Evolutionary conservation across 1,140 invertebrate genomes (phyloP).

Genomic region (Drosophila teissieri): DNA sequence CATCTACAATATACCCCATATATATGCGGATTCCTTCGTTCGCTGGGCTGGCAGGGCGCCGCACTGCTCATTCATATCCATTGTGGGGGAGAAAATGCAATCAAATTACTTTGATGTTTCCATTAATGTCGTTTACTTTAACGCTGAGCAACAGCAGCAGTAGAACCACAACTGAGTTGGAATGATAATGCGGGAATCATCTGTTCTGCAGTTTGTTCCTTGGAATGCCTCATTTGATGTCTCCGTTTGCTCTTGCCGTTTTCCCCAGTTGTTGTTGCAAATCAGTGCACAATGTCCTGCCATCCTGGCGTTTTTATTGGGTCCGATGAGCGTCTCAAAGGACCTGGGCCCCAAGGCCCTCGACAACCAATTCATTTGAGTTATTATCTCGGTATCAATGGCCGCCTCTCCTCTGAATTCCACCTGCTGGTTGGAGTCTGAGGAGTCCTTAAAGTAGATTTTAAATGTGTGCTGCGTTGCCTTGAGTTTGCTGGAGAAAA

Average conservation of each 20-base stretch:
- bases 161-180: constrained; percentile 9
- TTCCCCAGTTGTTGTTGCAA: constrained; percentile 49
- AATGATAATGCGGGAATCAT: constrained; percentile 53
- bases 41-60: constrained; percentile 23
- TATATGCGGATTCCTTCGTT: constrained; percentile 48
- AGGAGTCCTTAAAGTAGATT: constrained; percentile 9
- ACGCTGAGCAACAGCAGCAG: constrained; percentile 51
- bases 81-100: constrained; percentile 73
- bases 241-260: constrained; percentile 22
- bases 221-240: constrained; percentile 50
- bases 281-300: constrained; percentile 69
- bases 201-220: constrained; percentile 47
- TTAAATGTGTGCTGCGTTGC: constrained; percentile 15
- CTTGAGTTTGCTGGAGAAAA: constrained; percentile 8
- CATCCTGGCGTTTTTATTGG: constrained; percentile 70
- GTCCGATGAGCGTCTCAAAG: constrained; percentile 42
- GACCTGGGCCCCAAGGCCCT: constrained; percentile 17
- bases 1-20: constrained; percentile 12
- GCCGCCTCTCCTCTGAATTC: neutral
- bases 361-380: constrained; percentile 74
- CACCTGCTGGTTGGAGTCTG: neutral
- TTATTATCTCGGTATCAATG: constrained; percentile 71
- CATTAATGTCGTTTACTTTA: constrained; percentile 82
- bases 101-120: constrained; percentile 83
- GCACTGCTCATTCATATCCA: constrained; percentile 70